Percentiles rank a stretch among this genome's conserved stretches.
Conservation (phyloP, 92 coral and sea anemone species). For the Zoanthus sociatus region DNA sequence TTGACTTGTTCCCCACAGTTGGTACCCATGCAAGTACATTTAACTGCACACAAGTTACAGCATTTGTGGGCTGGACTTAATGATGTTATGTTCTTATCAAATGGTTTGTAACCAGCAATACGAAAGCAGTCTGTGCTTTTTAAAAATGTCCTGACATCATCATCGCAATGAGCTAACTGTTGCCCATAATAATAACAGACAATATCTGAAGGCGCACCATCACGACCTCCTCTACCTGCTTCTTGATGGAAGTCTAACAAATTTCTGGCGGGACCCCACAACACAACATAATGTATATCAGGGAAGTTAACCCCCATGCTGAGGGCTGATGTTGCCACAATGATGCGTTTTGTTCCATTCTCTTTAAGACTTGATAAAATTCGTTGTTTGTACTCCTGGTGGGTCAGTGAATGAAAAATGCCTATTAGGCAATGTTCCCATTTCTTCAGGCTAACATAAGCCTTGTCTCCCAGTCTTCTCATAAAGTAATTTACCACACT, state of each 20-base stretch:
- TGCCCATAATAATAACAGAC: conserved; percentile 54
- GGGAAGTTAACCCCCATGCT: conserved; percentile 72
- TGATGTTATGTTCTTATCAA: conserved; percentile 43
- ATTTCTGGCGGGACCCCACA: conserved; percentile 59
- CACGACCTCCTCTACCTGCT: conserved; percentile 69
- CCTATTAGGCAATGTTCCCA: conserved; percentile 43
- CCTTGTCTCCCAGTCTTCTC: conserved; percentile 50
- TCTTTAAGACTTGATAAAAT: conserved; percentile 45
- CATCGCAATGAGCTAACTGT: conserved; percentile 64
- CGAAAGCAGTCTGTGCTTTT: conserved; percentile 55
- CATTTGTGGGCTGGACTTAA: conserved; percentile 15
- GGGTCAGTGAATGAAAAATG: conserved; percentile 9
- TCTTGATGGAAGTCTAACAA: conserved; percentile 70
- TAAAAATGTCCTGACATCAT: conserved; percentile 55
- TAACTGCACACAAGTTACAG: conserved; percentile 33
- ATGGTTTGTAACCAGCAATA: conserved; percentile 38
- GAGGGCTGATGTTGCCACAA: conserved; percentile 60
- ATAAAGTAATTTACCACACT: conserved; percentile 56
- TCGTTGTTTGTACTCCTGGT: conserved; percentile 49
- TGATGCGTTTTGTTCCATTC: conserved; percentile 57
- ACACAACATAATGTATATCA: conserved; percentile 53
- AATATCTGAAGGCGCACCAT: conserved; percentile 59
- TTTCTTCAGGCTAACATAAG: conserved; percentile 38
- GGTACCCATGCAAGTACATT: conserved; percentile 10
- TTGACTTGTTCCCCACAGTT: conserved; percentile 18